phyloP scores from a whole-genome alignment of 2,113 vertebrate genomes.

The Urocolius indicus region DNA sequence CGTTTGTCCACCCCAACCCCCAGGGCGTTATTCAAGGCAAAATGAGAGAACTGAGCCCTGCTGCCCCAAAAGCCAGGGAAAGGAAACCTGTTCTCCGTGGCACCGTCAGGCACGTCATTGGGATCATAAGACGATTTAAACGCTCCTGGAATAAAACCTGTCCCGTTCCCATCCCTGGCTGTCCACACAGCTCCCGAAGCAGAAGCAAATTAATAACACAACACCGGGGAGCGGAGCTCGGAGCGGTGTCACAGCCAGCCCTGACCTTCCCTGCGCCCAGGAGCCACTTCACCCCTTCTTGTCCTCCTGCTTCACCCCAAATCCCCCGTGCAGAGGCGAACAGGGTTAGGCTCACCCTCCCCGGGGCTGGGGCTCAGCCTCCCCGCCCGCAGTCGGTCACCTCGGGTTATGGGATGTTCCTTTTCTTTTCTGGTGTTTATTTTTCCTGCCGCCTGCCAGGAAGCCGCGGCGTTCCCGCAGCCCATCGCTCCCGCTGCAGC shows the following conservation, averaged over 20 bases:
- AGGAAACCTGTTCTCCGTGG: neutral
- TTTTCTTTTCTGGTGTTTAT: neutral
- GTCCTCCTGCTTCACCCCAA: neutral
- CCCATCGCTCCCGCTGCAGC: neutral
- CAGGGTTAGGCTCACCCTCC: fast-evolving
- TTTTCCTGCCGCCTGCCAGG: neutral
- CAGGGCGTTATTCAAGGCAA: fast-evolving
- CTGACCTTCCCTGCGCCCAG: fast-evolving
- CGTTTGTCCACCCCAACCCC: fast-evolving
- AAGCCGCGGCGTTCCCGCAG: neutral
- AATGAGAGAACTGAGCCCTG: neutral
- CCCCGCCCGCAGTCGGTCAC: neutral
- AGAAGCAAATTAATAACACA: fast-evolving
- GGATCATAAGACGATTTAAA: fast-evolving
- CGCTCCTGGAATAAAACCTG: fast-evolving
- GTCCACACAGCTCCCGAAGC: neutral
- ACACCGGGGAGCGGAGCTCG: fast-evolving
- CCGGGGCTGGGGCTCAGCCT: neutral
- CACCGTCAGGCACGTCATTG: fast-evolving
- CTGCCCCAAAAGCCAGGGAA: neutral
- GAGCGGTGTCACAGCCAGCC: neutral
- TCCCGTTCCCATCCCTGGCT: neutral
- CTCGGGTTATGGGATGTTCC: neutral
- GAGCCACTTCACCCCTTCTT: neutral
- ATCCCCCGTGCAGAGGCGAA: fast-evolving